These are phyloP conservation scores for Sturmia bella DNA, from an alignment of 2,888 invertebrate genomes.

Conservation along the genomic window DNA sequence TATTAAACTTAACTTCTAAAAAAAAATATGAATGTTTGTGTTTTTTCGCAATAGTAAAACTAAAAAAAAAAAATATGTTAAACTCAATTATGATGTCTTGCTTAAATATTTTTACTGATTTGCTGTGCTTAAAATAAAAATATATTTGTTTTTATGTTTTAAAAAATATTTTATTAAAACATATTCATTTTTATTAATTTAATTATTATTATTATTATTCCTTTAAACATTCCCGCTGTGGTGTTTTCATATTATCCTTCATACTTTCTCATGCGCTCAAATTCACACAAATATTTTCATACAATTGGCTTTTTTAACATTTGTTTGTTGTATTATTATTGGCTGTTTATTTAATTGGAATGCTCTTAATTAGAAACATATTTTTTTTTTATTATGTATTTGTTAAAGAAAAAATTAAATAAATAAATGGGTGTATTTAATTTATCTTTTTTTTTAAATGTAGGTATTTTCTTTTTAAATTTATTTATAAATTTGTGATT, in stretches of 20 bases:
- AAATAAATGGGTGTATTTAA: conserved; percentile 23
- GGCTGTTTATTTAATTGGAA: conserved; percentile 58
- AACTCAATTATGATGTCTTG: no score
- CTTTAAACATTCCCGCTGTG: conserved; percentile 53
- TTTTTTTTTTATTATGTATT: conserved; percentile 31
- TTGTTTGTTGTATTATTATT: conserved; percentile 33
- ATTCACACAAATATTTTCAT: conserved; percentile 37
- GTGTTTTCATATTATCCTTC: background rate
- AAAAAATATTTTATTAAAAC: conserved; percentile 31
- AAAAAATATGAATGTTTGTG: no score
- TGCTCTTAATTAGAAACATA: conserved; percentile 70
- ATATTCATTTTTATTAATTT: conserved; percentile 18
- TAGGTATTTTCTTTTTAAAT: conserved; percentile 5
- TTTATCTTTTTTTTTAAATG: conserved; percentile 60
- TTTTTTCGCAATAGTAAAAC: no score
- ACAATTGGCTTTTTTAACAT: conserved; percentile 48
- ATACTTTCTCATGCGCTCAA: conserved; percentile 11
- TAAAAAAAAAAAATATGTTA: no score
- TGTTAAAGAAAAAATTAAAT: conserved; percentile 5
- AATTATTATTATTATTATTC: conserved; percentile 36
- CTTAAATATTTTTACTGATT: no score
- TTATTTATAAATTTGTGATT: conserved; percentile 18
- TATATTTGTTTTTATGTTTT: background rate
- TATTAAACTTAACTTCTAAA: no score
- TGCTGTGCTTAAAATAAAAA: no score